These are phyloP conservation scores for Cyrtodaria siliqua DNA, from an alignment of 2,888 invertebrate species.

Conservation along the genomic window DNA sequence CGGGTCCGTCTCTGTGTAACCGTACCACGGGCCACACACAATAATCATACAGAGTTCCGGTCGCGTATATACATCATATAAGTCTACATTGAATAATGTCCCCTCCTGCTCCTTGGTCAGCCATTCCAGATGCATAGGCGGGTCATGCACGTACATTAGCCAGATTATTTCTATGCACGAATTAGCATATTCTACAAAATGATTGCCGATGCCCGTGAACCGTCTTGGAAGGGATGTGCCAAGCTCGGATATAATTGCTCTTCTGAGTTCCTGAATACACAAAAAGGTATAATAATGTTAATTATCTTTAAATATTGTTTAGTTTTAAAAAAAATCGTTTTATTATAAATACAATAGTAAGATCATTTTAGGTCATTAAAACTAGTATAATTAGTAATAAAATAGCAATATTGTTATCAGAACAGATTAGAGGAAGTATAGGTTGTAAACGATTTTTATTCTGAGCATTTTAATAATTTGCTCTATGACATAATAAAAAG, in stretches of 20 bases:
- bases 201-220: constrained; percentile 57
- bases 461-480: no score
- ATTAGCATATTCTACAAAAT: constrained; percentile 52
- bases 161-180: constrained; percentile 58
- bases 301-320: no score
- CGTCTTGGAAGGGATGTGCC: constrained; percentile 52
- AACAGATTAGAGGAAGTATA: no score
- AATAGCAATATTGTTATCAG: no score
- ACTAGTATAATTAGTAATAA: no score
- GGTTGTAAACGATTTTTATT: no score
- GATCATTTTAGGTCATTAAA: no score
- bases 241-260: constrained; percentile 47
- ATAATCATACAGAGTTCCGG: constrained; percentile 56
- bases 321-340: no score
- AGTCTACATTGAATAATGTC: constrained; percentile 38
- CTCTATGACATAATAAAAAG: no score
- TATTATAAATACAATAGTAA: no score
- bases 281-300: background rate
- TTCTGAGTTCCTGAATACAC: constrained; percentile 45
- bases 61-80: constrained; percentile 44
- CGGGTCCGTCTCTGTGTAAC: constrained; percentile 50
- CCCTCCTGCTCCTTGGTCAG: constrained; percentile 59
- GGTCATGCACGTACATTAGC: constrained; percentile 65
- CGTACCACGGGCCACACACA: constrained; percentile 63
- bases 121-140: constrained; percentile 63